phyloP scores from a whole-genome alignment of 2,113 vertebrate species.

The Bungarus multicinctus region DNA sequence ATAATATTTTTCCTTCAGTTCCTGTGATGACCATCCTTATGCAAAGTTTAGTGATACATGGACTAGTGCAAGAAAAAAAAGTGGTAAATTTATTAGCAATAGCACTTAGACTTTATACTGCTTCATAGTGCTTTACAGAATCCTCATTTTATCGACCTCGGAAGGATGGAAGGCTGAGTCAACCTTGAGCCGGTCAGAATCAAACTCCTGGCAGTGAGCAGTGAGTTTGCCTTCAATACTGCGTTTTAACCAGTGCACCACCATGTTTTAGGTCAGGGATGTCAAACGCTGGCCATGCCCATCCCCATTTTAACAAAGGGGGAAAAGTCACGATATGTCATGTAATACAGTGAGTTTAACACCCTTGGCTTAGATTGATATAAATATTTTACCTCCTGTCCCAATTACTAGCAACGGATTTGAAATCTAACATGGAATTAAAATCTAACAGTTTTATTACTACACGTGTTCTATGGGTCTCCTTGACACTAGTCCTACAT shows the following conservation, averaged over 20 bases:
- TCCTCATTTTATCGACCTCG: too few species aligned
- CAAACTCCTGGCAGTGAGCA: too few species aligned
- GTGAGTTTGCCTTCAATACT: too few species aligned
- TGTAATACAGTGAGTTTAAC: too few species aligned
- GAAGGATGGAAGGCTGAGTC: too few species aligned
- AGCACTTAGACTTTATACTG: not conserved
- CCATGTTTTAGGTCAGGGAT: too few species aligned
- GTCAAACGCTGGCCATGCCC: too few species aligned
- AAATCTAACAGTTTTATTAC: not conserved
- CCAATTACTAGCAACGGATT: not conserved
- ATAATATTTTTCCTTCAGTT: not conserved
- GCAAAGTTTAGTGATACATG: not conserved
- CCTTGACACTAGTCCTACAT: not conserved
- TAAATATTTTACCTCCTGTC: not conserved
- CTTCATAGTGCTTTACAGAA: not conserved
- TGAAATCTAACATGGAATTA: not conserved
- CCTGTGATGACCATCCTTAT: conserved; percentile 1
- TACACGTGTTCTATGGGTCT: not conserved
- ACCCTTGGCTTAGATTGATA: not conserved
- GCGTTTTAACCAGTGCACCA: too few species aligned
- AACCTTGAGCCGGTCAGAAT: too few species aligned
- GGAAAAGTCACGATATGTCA: too few species aligned
- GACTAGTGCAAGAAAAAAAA: not conserved
- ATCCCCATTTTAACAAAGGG: too few species aligned
- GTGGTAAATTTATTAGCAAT: not conserved